Evolutionary conservation across 2,888 invertebrate genomes (phyloP), one percentile per base, ranked within the genome.

Genomic region (Drosophila meridionalis): DNA sequence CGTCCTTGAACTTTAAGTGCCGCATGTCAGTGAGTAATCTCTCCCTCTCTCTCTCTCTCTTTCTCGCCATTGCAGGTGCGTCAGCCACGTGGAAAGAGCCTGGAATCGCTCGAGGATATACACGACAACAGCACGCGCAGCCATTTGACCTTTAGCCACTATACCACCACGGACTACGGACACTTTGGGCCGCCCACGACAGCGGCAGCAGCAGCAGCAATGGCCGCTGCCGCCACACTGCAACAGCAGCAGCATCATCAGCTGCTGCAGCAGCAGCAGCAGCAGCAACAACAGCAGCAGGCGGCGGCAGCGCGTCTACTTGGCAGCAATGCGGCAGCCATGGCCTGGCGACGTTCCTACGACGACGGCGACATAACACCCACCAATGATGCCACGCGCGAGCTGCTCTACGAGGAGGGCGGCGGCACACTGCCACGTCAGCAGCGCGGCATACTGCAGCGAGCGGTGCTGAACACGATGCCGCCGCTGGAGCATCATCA

Each of bases 341-440:
- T 93, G 88, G 93, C 94, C 74, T 96, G 96, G 96, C 94, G 96
- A 89, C 94, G 97, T 84, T 96, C 96, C 74, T 97, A 97, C 92
- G 97, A 98, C 92, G 98, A 98, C 91, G 98, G 98, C 26, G 98
- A 98, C 92, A 96, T 98, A 77, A 98, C 98, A 40, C 96, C 97
- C 14, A 98, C 98, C 55, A 98, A 98, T 91, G 97, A 98, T 92
- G 92, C 92, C 58, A 89, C 91, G 42, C 90, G 92, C 60, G 93
- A 93, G 78, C 78, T 93, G 61, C 89, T 94, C 71, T 92, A 92
- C 62, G 92, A 93, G 73, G 96, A 96, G 83, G 97, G 97, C 0
- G 96, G 97, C 2, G 97, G 98, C 8, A 98, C 98, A 0, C 93
- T 98, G 73, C 98, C 98, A 0, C 95, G 98, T 64, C 98, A 97